These are phyloP conservation scores for Crepidodera aurea DNA, from an alignment of 2,888 invertebrate genomes.

Conservation along the genomic window DNA sequence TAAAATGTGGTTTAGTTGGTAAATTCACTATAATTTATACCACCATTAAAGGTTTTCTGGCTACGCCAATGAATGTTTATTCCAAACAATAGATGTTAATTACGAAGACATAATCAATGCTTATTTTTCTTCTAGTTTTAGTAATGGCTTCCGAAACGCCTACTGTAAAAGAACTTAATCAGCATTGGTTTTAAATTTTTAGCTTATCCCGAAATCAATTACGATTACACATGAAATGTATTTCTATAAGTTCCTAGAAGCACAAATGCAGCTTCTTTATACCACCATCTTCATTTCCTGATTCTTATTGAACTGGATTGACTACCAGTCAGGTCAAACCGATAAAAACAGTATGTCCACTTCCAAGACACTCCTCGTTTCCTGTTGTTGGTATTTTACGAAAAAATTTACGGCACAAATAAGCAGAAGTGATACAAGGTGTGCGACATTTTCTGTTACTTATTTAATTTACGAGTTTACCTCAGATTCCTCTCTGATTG, in stretches of 20 bases:
- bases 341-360: constrained; percentile 36
- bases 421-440: neutral
- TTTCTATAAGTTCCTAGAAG: constrained; percentile 11
- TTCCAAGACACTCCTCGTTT: constrained; percentile 37
- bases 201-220: too few relatives aligned
- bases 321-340: constrained; percentile 37
- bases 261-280: constrained; percentile 10
- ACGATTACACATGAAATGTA: neutral
- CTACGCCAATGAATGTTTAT: too few relatives aligned
- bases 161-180: too few relatives aligned
- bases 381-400: constrained; percentile 37
- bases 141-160: too few relatives aligned
- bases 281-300: constrained; percentile 28
- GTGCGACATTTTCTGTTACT: neutral
- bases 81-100: too few relatives aligned
- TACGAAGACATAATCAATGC: too few relatives aligned
- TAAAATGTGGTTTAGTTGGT: too few relatives aligned
- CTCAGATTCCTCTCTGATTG: neutral
- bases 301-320: constrained; percentile 39
- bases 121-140: too few relatives aligned
- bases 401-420: constrained; percentile 7
- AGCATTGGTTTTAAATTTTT: too few relatives aligned
- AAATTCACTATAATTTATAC: too few relatives aligned
- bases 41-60: too few relatives aligned
- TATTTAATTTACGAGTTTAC: neutral